Percentiles rank a stretch among this genome's conserved stretches.
These are phyloP conservation scores for Drosophila novamexicana DNA, from an alignment of 1,140 invertebrate genomes.

Conservation along the genomic window DNA sequence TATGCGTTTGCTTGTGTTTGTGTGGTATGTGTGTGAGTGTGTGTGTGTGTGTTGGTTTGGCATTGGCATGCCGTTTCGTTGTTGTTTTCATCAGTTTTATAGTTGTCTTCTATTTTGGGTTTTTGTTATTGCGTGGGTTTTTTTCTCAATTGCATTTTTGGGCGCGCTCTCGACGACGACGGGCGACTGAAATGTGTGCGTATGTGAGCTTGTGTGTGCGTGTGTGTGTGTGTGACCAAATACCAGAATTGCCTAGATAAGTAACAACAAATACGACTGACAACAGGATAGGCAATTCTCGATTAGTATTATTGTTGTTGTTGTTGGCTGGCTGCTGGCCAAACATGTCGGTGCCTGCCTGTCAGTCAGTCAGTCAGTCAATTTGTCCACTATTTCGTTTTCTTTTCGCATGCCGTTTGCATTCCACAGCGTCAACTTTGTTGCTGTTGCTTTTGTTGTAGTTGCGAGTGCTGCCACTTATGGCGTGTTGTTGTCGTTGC, in stretches of 20 bases:
- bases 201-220: conserved; percentile 23
- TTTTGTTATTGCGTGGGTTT: conserved; percentile 77
- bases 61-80: conserved; percentile 59
- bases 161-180: conserved; percentile 51
- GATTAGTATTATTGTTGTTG: conserved; percentile 28
- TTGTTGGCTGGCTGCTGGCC: conserved; percentile 33
- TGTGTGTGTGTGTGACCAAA: conserved; percentile 49
- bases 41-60: conserved; percentile 35
- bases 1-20: conserved; percentile 27
- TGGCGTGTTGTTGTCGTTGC: conserved; percentile 9
- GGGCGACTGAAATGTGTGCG: conserved; percentile 4
- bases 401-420: conserved; percentile 69
- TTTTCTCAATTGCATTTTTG: conserved; percentile 80
- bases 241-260: conserved; percentile 66
- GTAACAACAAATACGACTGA: conserved; percentile 43
- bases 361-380: conserved; percentile 22
- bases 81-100: conserved; percentile 57
- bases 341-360: conserved; percentile 52
- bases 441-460: conserved; percentile 16
- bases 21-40: conserved; percentile 24
- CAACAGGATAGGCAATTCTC: conserved; percentile 58
- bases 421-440: conserved; percentile 66
- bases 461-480: conserved; percentile 5
- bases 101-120: conserved; percentile 76
- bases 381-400: conserved; percentile 60